Conservation (phyloP, 1,140 invertebrate species). For the Megalopta genalis region DNA sequence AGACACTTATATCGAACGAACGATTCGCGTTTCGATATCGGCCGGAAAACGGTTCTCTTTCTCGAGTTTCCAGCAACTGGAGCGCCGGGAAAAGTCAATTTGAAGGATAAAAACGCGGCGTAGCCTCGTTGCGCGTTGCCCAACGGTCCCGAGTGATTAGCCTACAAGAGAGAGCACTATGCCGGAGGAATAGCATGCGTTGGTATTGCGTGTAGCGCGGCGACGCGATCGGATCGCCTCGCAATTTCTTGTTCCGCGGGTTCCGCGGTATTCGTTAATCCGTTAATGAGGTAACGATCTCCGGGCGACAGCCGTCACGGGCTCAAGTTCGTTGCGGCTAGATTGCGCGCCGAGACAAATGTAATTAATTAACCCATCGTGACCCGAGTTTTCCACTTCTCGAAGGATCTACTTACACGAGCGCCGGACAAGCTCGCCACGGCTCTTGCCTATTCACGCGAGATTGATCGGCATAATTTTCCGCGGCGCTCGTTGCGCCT, state of each 20-base stretch:
- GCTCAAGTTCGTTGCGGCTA: slow-evolving; percentile 1
- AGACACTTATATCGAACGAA: too few relatives aligned
- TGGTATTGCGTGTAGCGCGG: too few relatives aligned
- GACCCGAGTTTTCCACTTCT: slow-evolving; percentile 23
- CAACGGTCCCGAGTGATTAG: too few relatives aligned
- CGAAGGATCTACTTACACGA: not conserved
- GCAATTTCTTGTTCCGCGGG: slow-evolving; percentile 1
- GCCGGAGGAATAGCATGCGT: too few relatives aligned
- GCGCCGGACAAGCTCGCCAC: not conserved
- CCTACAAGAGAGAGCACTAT: too few relatives aligned
- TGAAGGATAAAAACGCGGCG: too few relatives aligned
- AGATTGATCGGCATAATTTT: too few relatives aligned
- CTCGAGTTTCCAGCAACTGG: too few relatives aligned
- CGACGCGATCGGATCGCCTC: slow-evolving; percentile 6
- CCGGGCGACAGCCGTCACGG: not conserved
- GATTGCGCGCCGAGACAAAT: slow-evolving; percentile 27
- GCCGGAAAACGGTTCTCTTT: too few relatives aligned
- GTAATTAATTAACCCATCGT: slow-evolving; percentile 43
- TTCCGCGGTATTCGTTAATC: slow-evolving; percentile 8
- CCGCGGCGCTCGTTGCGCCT: not conserved
- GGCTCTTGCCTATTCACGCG: not conserved
- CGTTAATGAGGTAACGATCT: slow-evolving; percentile 37
- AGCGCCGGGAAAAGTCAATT: too few relatives aligned
- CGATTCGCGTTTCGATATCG: too few relatives aligned
- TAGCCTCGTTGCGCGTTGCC: too few relatives aligned